These are phyloP conservation scores for Ichneumoninae sp. DNA, from an alignment of 2,888 invertebrate species.

Conservation along the genomic window DNA sequence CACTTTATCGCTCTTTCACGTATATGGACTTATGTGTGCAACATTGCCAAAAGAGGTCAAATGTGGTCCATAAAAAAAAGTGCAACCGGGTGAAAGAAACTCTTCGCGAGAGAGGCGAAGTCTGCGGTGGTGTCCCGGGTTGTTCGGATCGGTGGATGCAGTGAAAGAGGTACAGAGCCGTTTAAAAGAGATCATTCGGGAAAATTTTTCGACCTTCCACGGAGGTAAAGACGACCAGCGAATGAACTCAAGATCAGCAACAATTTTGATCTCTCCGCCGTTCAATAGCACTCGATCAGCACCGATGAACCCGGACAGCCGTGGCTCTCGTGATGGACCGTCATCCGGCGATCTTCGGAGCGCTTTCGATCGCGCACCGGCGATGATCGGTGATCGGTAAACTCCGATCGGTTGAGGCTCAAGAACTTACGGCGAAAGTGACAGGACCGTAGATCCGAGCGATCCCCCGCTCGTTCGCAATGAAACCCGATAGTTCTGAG, in stretches of 20 bases:
- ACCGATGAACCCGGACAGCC: not conserved
- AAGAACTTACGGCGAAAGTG: not conserved
- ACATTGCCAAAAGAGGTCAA: not conserved
- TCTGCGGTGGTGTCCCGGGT: not conserved
- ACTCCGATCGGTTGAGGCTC: not conserved
- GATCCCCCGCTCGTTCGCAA: not conserved
- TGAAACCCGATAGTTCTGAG: conserved; percentile 3
- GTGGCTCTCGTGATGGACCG: not conserved
- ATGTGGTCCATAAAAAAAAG: conserved; percentile 3
- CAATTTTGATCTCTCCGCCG: not conserved
- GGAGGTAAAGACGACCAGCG: not conserved
- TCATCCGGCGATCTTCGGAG: not conserved
- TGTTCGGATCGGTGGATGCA: not conserved
- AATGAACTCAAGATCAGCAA: not conserved
- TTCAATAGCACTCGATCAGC: not conserved
- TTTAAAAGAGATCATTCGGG: not conserved
- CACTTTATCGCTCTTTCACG: conserved; percentile 1
- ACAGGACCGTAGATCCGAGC: not conserved
- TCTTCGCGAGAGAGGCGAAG: not conserved
- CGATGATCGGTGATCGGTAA: not conserved
- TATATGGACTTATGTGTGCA: not conserved
- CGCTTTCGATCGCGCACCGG: not conserved
- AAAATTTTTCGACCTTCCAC: not conserved
- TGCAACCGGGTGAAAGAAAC: not conserved
- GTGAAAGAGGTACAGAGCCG: not conserved